Conservation (phyloP, 2,797 vertebrate genomes). For the Botia almorhae region DNA sequence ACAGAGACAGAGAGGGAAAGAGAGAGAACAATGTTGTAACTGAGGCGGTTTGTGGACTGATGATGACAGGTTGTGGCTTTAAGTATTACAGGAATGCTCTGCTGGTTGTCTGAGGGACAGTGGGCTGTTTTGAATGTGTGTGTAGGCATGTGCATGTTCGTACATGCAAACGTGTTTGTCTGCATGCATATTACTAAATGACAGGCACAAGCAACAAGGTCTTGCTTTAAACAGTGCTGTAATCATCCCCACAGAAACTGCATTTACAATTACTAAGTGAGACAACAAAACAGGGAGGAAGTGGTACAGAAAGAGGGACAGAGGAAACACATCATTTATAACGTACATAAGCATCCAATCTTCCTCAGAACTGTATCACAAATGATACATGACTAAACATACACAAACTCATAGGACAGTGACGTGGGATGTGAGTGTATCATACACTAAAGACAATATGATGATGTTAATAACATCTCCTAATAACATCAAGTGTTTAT, state of each 20-base stretch:
- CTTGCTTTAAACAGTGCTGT: not conserved
- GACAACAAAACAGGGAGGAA: not conserved
- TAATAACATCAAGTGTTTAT: no score
- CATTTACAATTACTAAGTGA: not conserved
- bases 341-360: not conserved
- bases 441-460: no score
- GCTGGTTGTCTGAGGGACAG: constrained; percentile 55
- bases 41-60: constrained; percentile 54
- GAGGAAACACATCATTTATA: not conserved
- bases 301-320: not conserved
- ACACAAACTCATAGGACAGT: not conserved
- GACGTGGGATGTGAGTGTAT: not conserved
- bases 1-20: not conserved
- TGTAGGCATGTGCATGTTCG: constrained; percentile 7
- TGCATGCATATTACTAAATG: constrained; percentile 1
- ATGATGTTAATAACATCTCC: no score
- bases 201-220: constrained; percentile 6
- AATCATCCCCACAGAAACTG: not conserved
- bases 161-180: not conserved
- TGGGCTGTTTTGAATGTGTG: constrained; percentile 40
- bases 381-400: not conserved
- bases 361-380: not conserved
- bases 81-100: constrained; percentile 67
- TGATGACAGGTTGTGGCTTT: constrained; percentile 68
- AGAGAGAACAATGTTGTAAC: constrained; percentile 49